Base-by-base conservation (phyloP, 2,113 vertebrate species). In the Vanacampus margaritifer region DNA sequence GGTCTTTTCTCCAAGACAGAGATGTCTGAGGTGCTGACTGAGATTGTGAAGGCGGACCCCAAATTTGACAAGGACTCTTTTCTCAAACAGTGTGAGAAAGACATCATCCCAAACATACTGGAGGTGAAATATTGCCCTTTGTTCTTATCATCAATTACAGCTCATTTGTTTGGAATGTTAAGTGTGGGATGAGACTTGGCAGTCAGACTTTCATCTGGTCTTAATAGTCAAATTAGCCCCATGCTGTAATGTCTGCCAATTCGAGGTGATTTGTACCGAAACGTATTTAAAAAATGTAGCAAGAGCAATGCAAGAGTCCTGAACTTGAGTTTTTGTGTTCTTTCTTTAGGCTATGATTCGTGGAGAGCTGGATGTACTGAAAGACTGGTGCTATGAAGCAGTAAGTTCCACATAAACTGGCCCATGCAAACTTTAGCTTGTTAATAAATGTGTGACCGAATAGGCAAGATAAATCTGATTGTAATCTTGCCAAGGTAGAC, bases 381-480 rank as follows among this genome's bases (percentile, higher is more conserved):
- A 94, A 85, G 96, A 98, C 70, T 99, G 97, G 96, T 98, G 96
- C 87, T 98, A 98, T 2, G 96, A 99, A 90, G 95, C 95, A 14
- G 97, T 98, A 86, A 93, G 96, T 95, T 17, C 37, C 28, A 23
- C 12, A n/a, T 24, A 21, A n/a, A 19, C 7, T 6, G 6, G 17
- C 26, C n/a, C 19, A 36, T 60, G 21, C 19, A 53, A 23, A 6
- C 8, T 53, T 53, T 24, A 23, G 16, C 19, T 50, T n/a, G n/a
- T 24, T 23, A 3, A 23, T 23, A 3, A 23, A 24, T 23, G 45
- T 46, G 45, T 6, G 1, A 17, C 6, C 6, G 17, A 5, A 17
- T 19, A 16, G 14, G 2, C n/a, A 7, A 5, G 14, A 45, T 13
- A 19, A 3, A 46, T 23, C 23, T 53, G 45, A 24, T 24, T 5